Conservation (phyloP, 2,113 vertebrate species). For the Barnardius zonarius region DNA sequence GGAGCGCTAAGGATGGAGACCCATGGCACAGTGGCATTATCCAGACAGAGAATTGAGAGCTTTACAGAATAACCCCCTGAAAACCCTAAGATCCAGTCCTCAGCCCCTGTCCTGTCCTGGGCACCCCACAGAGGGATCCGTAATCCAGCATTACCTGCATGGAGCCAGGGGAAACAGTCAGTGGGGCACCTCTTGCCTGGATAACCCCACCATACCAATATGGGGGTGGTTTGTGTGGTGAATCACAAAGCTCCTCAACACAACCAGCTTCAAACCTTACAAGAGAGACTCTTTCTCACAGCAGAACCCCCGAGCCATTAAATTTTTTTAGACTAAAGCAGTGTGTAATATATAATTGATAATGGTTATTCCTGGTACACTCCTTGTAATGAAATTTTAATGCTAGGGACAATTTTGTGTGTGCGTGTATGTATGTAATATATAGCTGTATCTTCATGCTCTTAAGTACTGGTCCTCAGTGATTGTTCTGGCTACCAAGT, state of each 20-base stretch:
- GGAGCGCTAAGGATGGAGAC: background rate
- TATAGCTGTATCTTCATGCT: background rate
- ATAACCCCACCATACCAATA: fast-evolving
- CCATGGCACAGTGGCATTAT: background rate
- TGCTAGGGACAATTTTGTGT: background rate
- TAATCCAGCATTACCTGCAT: background rate
- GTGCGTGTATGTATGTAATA: background rate
- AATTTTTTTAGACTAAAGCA: conserved; percentile 3
- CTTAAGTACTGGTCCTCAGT: background rate
- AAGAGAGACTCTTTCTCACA: background rate
- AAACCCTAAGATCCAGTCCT: background rate
- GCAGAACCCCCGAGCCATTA: background rate
- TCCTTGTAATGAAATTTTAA: conserved; percentile 55
- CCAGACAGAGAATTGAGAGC: background rate
- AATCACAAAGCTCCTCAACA: background rate
- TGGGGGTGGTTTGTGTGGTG: background rate
- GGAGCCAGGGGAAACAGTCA: background rate
- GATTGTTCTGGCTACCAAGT: background rate
- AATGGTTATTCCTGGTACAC: conserved; percentile 39
- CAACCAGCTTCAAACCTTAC: background rate
- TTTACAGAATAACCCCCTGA: background rate
- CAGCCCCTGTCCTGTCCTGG: background rate
- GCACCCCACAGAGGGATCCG: background rate
- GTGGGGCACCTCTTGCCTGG: background rate
- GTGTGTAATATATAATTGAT: conserved; percentile 43